Evolutionary conservation across 1,140 invertebrate genomes (phyloP), one percentile per base, ranked within the genome.

Genomic region (Drosophila pectinifera): DNA sequence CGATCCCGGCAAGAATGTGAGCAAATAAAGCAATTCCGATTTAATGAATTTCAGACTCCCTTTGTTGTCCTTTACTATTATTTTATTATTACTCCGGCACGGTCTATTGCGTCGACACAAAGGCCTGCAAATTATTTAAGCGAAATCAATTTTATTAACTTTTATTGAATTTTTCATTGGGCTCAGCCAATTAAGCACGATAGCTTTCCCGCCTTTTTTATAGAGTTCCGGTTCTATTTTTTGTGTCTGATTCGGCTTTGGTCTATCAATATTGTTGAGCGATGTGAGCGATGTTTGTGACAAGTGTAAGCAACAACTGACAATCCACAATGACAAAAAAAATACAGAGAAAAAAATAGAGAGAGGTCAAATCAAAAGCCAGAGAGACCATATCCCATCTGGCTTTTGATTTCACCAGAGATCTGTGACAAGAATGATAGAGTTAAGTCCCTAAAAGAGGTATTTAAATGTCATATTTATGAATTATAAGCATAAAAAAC

Each of bases 121-220:
- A 78, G 59, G 41, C 8, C 46, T 45, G 38, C 46, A 64, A 80
- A 64, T 69, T 62, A 72, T 76, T 80, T 57, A 26, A 39, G 14
- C 48, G 45, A 80, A 77, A 77, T 81, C 58, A 70, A 80, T 80
- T 85, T 80, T 61, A 84, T 84, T 80, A 72, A 80, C 61, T 84
- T 83, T 84, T 72, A 80, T 83, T 72, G 46, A 22, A 67, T 62
- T 72, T 79, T 83, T 80, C 41, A 76, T 84, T 64, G 26, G 20
- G 36, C 46, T 55, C 42, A 45, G 51, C 36, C 70, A 84, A 82
- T 83, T 59, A 67, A 84, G 69, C 67, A 36, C 41, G n/a, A 53
- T 54, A 51, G 28, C 41, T 55, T 53, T 39, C 7, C 22, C 45
- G 6, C 4, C 16, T 49, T 46, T 65, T 59, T 72, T 20, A 18